These are phyloP conservation scores for Enhydra lutris DNA, from an alignment of 2,113 vertebrate genomes.

Conservation along the genomic window DNA sequence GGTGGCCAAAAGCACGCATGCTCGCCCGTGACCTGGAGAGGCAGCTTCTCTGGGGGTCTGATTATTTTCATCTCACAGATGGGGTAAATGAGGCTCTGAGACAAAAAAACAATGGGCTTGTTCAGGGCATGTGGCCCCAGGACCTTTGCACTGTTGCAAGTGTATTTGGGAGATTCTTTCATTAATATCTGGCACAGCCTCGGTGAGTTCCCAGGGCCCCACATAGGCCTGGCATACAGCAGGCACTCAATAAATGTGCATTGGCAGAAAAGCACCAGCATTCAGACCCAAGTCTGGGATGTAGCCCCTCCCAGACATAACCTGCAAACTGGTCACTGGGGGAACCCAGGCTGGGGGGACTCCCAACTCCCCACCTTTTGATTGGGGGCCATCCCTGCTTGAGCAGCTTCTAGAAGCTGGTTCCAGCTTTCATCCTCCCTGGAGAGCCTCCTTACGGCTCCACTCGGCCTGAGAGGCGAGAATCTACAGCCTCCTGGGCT, in stretches of 20 bases:
- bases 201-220: background rate
- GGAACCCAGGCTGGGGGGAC: background rate
- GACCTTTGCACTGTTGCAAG: background rate
- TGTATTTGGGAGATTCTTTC: background rate
- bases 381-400: background rate
- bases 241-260: background rate
- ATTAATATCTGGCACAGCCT: background rate
- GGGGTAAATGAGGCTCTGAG: background rate
- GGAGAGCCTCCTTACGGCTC: background rate
- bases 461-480: background rate
- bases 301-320: background rate
- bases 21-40: background rate
- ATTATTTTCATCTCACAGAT: background rate
- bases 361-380: background rate
- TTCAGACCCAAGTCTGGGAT: background rate
- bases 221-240: background rate
- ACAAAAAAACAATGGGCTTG: background rate
- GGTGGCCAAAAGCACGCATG: background rate
- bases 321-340: background rate
- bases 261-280: background rate
- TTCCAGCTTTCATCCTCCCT: background rate
- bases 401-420: background rate
- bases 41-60: too few relatives aligned
- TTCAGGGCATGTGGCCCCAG: background rate
- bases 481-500: background rate